Evolutionary conservation across 2,797 vertebrate species (phyloP).

Genomic region (Anomalospiza imberbis): DNA sequence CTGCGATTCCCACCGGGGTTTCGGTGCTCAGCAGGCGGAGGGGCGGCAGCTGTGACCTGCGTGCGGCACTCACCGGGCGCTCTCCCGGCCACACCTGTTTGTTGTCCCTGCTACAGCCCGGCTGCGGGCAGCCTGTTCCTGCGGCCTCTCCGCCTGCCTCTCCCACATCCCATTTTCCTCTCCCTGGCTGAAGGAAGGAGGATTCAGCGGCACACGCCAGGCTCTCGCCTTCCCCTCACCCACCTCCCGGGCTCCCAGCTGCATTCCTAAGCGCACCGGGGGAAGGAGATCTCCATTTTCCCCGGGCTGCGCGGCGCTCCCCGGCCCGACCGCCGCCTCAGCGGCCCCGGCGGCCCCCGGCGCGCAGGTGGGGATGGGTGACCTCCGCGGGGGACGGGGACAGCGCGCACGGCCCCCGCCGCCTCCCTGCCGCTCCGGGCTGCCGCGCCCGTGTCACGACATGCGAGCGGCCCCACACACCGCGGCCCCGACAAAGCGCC

Average conservation of each 20-base stretch:
- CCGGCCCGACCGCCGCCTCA: background rate
- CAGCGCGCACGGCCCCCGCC: background rate
- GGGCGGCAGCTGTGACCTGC: background rate
- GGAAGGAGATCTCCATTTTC: background rate
- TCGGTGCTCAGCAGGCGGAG: background rate
- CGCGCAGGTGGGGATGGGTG: background rate
- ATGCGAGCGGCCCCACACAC: background rate
- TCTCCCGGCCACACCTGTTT: conserved; percentile 20
- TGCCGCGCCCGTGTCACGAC: background rate
- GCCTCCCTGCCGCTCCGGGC: background rate
- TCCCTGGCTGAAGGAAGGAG: background rate
- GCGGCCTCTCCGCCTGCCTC: background rate
- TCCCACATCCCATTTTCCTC: background rate
- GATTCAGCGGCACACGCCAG: background rate
- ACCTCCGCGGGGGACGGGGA: background rate
- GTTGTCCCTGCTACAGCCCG: background rate
- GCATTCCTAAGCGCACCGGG: background rate
- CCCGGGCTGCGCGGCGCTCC: background rate
- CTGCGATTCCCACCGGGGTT: background rate
- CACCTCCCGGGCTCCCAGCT: background rate
- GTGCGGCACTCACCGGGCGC: background rate
- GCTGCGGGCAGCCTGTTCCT: background rate
- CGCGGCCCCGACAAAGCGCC: background rate
- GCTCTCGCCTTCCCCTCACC: background rate
- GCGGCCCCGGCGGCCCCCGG: background rate